phyloP scores from a whole-genome alignment of 1,140 invertebrate species.

The Pygmarrhopalites habei region DNA sequence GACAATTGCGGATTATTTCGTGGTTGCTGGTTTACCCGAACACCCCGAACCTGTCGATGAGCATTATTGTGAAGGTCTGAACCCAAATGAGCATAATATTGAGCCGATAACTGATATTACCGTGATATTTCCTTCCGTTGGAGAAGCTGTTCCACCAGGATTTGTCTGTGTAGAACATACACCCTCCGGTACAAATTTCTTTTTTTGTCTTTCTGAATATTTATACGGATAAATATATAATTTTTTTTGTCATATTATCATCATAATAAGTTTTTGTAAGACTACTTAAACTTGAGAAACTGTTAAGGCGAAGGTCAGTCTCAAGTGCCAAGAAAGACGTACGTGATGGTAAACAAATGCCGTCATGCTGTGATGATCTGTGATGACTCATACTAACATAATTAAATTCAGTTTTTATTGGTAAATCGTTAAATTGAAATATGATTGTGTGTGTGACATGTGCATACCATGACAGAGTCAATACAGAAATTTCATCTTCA shows the following conservation, averaged over 20 bases:
- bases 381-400: no score
- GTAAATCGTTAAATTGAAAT: no score
- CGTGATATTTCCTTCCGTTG: constrained; percentile 81
- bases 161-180: constrained; percentile 78
- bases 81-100: constrained; percentile 33
- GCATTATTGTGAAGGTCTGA: constrained; percentile 38
- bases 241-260: no score
- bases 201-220: constrained; percentile 6
- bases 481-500: no score
- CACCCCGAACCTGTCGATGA: constrained; percentile 72
- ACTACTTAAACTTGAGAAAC: not conserved
- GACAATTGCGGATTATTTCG: constrained; percentile 55
- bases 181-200: constrained; percentile 53
- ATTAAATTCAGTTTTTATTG: no score
- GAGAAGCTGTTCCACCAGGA: constrained; percentile 72
- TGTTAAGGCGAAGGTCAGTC: not conserved
- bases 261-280: no score
- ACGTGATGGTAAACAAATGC: no score
- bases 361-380: no score
- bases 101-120: constrained; percentile 91
- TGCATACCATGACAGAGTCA: no score
- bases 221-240: no score
- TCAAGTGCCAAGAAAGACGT: no score
- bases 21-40: constrained; percentile 86
- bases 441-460: no score